phyloP scores from a whole-genome alignment of 2,888 invertebrate species.

The Drosophila gaucha region DNA sequence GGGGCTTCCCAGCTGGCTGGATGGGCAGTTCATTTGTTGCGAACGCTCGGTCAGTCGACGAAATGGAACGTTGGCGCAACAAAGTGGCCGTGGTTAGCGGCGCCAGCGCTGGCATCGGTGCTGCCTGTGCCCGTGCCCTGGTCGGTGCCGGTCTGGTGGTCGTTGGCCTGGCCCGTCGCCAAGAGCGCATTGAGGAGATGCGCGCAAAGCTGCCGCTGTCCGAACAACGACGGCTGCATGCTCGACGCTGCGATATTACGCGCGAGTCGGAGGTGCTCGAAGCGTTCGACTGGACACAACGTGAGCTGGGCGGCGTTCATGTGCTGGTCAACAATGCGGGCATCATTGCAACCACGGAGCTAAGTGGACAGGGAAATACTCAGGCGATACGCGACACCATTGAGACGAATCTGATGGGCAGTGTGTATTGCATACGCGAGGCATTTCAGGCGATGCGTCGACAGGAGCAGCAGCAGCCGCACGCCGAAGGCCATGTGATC shows the following conservation, averaged over 20 bases:
- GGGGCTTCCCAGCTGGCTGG: slow-evolving; percentile 9
- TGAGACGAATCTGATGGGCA: slow-evolving; percentile 85
- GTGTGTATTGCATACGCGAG: slow-evolving; percentile 85
- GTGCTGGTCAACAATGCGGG: slow-evolving; percentile 88
- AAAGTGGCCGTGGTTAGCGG: slow-evolving; percentile 88
- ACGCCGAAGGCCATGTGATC: slow-evolving; percentile 86
- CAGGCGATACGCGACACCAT: slow-evolving; percentile 82
- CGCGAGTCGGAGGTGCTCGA: slow-evolving; percentile 86
- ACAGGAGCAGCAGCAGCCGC: slow-evolving; percentile 47
- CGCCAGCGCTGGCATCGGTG: slow-evolving; percentile 88
- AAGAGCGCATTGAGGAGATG: slow-evolving; percentile 82
- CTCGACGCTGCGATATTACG: slow-evolving; percentile 85
- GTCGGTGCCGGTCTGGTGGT: slow-evolving; percentile 86
- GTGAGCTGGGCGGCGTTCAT: slow-evolving; percentile 86
- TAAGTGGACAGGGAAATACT: slow-evolving; percentile 67
- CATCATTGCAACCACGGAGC: slow-evolving; percentile 80
- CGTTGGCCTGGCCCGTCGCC: slow-evolving; percentile 86
- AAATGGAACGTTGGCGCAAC: slow-evolving; percentile 87
- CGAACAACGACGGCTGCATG: slow-evolving; percentile 68
- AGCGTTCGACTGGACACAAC: slow-evolving; percentile 86
- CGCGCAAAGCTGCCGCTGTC: slow-evolving; percentile 55
- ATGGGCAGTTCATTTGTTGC: neutral
- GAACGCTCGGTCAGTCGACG: slow-evolving; percentile 8
- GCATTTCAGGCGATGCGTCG: slow-evolving; percentile 85
- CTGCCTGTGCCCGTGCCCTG: slow-evolving; percentile 85